Base-by-base conservation (phyloP, 2,113 vertebrate species). In the Ovibos moschatus region DNA sequence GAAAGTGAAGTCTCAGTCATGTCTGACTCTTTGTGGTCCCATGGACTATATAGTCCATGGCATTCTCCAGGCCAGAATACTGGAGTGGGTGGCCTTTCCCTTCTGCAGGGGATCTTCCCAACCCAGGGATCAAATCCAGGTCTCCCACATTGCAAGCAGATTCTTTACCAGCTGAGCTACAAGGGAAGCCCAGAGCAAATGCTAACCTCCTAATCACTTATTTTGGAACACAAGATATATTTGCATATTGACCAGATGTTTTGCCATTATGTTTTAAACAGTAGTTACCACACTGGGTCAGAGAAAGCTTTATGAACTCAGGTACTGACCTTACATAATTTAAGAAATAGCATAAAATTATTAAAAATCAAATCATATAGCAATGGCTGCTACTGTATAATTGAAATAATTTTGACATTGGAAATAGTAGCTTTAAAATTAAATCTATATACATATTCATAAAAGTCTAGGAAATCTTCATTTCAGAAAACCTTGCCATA, bases 401-500 rank as follows among this genome's bases (percentile, higher is more conserved):
- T 57, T 89, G 17, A 53, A 67, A n/a, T 86, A 2, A 85, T 86
- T 85, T 93, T 87, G 16, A 36, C 7, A 36, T 67, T 89, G 51
- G 5, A 74, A 84, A 11, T 16, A 87, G 14, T 58, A 83, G 25
- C 43, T 55, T 58, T 33, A 78, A 96, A 98, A 87, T 91, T 1
- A 83, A 55, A 4, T 92, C 13, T 92, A 33, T 40, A 1, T 79
- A 82, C 8, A n/a, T 71, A 40, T 10, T 91, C 11, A 21, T 25
- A 55, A 15, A 86, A 55, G 21, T 57, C 7, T 43, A 25, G 19
- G 9, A 87, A 16, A 7, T 43, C 4, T 83, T 89, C 6, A 47
- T 91, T 97, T 91, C 25, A 91, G 55, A 67, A 96, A 93, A 23
- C n/a, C 23, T 78, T 91, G 45, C 12, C 36, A 57, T 62, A 2